Percentiles rank a stretch among this genome's conserved stretches.
Conservation (phyloP, 2,797 vertebrate genomes). For the Acropternis orthonyx region DNA sequence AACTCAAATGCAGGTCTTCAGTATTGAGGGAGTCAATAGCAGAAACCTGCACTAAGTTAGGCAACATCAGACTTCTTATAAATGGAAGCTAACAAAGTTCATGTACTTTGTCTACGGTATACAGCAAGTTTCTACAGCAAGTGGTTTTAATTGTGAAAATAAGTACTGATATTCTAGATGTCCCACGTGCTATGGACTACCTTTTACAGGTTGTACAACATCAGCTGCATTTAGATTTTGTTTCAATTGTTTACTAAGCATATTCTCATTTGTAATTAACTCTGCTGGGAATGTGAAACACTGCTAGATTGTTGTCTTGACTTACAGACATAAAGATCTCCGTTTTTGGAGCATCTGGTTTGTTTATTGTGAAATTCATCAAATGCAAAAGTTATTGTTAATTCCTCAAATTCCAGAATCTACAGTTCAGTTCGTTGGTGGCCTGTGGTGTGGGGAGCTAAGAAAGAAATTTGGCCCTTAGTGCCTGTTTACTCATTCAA, state of each 20-base stretch:
- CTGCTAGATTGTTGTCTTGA: background rate
- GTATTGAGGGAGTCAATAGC: background rate
- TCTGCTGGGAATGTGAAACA: background rate
- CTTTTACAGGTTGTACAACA: background rate
- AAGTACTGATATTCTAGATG: background rate
- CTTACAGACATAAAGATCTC: background rate
- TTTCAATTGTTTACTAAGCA: background rate
- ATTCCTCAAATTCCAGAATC: constrained; percentile 1
- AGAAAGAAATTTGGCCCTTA: background rate
- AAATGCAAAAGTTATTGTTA: background rate
- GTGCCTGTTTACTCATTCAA: background rate
- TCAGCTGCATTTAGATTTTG: background rate
- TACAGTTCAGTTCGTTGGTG: background rate
- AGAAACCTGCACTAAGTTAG: background rate
- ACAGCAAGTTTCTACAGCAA: background rate
- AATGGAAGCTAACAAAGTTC: background rate
- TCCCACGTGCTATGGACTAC: background rate
- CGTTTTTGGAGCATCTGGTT: background rate
- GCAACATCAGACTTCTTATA: background rate
- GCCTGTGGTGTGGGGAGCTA: background rate
- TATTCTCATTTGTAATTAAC: background rate
- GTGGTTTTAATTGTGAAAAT: background rate
- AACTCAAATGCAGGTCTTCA: background rate
- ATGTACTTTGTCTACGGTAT: background rate
- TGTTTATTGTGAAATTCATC: background rate